Evolutionary conservation across 2,888 invertebrate species (phyloP).

Genomic region (Tuberolachnus salignus): DNA sequence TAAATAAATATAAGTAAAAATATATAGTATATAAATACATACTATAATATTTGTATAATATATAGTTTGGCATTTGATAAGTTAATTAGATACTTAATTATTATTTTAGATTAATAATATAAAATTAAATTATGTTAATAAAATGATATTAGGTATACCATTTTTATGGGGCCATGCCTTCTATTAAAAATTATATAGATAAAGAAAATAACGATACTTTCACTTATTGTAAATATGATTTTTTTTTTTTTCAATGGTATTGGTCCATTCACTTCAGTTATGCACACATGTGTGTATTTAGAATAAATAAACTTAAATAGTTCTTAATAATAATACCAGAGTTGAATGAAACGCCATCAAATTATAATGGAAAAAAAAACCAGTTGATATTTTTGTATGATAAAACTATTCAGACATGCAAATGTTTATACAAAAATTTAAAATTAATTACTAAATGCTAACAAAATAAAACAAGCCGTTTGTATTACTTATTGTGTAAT

Average conservation of each 20-base stretch:
- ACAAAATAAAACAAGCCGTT: conserved; percentile 37
- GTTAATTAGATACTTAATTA: background rate
- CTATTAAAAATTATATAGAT: conserved; percentile 35
- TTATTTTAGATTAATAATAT: conserved; percentile 17
- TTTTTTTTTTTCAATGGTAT: conserved; percentile 28
- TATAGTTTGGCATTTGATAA: conserved; percentile 50
- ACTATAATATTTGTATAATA: too few relatives aligned
- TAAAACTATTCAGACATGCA: conserved; percentile 8
- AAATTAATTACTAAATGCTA: conserved; percentile 4
- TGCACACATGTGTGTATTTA: conserved; percentile 22
- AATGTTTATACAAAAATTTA: background rate
- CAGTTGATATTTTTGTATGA: conserved; percentile 18
- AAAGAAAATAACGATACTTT: conserved; percentile 53
- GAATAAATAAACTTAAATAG: conserved; percentile 32
- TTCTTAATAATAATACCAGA: conserved; percentile 27
- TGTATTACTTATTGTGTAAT: conserved; percentile 19
- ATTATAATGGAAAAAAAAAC: conserved; percentile 28
- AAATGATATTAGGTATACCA: background rate
- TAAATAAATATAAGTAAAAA: conserved; percentile 20
- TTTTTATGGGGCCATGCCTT: background rate
- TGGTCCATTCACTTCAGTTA: conserved; percentile 50
- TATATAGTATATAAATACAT: too few relatives aligned
- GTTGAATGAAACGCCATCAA: conserved; percentile 25
- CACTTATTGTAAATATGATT: conserved; percentile 42
- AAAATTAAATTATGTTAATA: conserved; percentile 1